A percentile compares a stretch with the other conserved stretches of the same genome.
These are phyloP conservation scores for Priocnemis perturbator DNA, from an alignment of 2,888 invertebrate genomes.

Conservation along the genomic window DNA sequence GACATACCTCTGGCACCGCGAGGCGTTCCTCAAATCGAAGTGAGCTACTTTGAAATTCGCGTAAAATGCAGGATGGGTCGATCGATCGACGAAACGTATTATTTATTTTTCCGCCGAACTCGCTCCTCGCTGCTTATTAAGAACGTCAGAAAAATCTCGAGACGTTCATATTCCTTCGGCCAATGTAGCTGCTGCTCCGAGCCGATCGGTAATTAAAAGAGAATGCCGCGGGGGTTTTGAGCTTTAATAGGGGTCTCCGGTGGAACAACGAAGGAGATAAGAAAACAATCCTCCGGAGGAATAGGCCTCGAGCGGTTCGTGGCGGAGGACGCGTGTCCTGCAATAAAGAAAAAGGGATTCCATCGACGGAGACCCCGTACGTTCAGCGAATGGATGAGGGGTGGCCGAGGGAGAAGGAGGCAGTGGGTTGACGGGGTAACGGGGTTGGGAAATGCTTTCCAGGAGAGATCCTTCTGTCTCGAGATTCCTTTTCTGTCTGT, in stretches of 20 bases:
- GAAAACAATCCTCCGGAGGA: conserved; percentile 42
- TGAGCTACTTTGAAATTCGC: not conserved
- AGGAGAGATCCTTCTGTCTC: conserved; percentile 42
- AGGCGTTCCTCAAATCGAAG: conserved; percentile 90
- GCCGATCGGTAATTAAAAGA: conserved; percentile 34
- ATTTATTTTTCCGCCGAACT: not conserved
- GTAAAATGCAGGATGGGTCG: not conserved
- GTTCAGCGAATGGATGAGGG: conserved; percentile 2
- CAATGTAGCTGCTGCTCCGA: conserved; percentile 18
- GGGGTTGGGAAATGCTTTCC: conserved; percentile 30
- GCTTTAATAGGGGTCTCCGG: conserved; percentile 39
- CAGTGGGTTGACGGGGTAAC: conserved; percentile 1
- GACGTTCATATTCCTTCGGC: not conserved
- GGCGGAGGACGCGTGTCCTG: conserved; percentile 17
- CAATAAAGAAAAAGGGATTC: conserved; percentile 17
- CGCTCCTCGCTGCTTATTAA: not conserved
- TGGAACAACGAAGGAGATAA: conserved; percentile 37
- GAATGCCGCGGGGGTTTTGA: conserved; percentile 6
- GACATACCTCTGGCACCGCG: conserved; percentile 95
- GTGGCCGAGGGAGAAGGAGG: not conserved
- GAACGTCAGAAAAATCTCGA: not conserved
- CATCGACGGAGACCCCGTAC: not conserved
- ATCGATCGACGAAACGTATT: not conserved
- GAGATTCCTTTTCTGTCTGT: conserved; percentile 51
- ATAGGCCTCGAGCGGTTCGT: conserved; percentile 23